These are phyloP conservation scores for Chironex yamaguchii DNA, from an alignment of 30 jellyfish, hydroid and myxozoan species.

Conservation along the genomic window DNA sequence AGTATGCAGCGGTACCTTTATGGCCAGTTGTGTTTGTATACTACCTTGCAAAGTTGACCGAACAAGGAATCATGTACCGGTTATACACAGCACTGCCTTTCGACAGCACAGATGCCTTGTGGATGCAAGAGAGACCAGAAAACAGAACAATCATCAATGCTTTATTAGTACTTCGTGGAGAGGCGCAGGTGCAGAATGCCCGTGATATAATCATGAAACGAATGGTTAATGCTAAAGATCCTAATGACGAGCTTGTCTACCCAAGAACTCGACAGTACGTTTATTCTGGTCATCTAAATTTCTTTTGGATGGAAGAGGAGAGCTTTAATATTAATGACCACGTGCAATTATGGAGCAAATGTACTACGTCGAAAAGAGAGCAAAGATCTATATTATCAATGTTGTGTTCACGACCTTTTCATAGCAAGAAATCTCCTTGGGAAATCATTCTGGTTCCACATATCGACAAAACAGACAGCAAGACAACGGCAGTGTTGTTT, in stretches of 20 bases:
- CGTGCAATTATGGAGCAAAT: constrained; percentile 61
- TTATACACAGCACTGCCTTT: constrained; percentile 59
- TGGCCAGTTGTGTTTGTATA: constrained; percentile 23
- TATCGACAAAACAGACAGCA: constrained; percentile 42
- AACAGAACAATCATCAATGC: constrained; percentile 81
- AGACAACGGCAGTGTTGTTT: constrained; percentile 66
- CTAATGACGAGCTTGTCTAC: constrained; percentile 26
- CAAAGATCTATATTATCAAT: constrained; percentile 37
- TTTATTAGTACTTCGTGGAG: constrained; percentile 52
- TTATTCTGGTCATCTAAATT: constrained; percentile 55
- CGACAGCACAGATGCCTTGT: constrained; percentile 65
- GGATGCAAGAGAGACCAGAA: constrained; percentile 74
- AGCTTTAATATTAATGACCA: constrained; percentile 60
- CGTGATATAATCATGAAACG: constrained; percentile 6
- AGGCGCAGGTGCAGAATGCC: constrained; percentile 28
- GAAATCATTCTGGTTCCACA: constrained; percentile 66
- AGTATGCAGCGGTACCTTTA: constrained; percentile 6
- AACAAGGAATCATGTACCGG: constrained; percentile 18
- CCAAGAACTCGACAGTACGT: constrained; percentile 38
- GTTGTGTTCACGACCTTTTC: constrained; percentile 55
- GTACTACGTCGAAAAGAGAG: constrained; percentile 10
- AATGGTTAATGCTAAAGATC: constrained; percentile 19
- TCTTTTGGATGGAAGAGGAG: constrained; percentile 73
- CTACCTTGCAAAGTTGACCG: constrained; percentile 32
- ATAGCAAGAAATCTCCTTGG: constrained; percentile 80